Base-by-base conservation (phyloP, 2,888 invertebrate genomes). In the Chesias legatella region DNA sequence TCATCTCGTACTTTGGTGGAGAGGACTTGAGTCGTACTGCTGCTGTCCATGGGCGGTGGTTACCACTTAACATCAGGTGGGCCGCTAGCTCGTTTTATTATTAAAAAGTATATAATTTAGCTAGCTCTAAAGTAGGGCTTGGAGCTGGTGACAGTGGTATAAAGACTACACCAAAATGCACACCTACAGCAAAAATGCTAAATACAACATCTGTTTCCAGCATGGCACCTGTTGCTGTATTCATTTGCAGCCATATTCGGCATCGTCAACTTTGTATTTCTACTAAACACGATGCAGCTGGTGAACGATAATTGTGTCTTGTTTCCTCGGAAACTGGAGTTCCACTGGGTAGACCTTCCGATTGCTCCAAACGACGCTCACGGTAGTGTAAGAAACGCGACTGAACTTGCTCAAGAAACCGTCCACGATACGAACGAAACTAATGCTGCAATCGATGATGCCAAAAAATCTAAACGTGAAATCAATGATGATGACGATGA, bases 201-300 rank as follows among this genome's bases (percentile, higher is more conserved):
- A n/a, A n/a, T n/a, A n/a, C n/a, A n/a, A n/a, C n/a, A n/a, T n/a
- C n/a, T n/a, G n/a, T n/a, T n/a, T n/a, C n/a, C 76, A 88, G 86
- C 61, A 63, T 86, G 81, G 64, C 86, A 88, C 53, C 54, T 84
- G 34, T 58, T 78, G 36, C 46, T 86, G 1, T 88, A 65, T 58
- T 52, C 69, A 1, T 51, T 71, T 3, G 82, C 83, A 1, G 83
- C 74, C 31, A 48, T 78, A 38, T 82, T 75, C 41, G 84, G 86
- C 13, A 60, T 84, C 13, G 51, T 73, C 33, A 86, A 86, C 55
- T 86, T 79, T 51, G 63, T 78, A n/a, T 78, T 82, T 34, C 61
- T 86, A 1, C 76, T 76, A 44, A 74, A 77, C 30, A 67, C 85
- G 0, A 81, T 74, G 79, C 58, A 69, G 4, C 29, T 86, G 39